phyloP scores from a whole-genome alignment of 2,113 vertebrate genomes.

The Euleptes europaea region DNA sequence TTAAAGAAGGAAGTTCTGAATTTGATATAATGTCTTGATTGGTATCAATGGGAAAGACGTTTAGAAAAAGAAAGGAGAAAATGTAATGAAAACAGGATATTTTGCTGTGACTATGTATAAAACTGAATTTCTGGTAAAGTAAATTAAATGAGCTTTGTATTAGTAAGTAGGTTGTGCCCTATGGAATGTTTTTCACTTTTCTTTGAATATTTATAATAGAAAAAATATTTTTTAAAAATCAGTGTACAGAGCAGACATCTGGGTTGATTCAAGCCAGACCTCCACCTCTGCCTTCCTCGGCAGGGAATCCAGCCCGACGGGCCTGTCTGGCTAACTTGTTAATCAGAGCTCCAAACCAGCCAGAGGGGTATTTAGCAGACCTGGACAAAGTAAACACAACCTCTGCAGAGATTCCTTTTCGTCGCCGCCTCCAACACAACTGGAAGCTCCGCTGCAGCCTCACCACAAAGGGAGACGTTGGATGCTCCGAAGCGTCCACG shows the following conservation, averaged over 20 bases:
- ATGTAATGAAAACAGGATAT: no score
- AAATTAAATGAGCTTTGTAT: no score
- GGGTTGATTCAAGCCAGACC: rapidly evolving
- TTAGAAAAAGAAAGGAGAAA: no score
- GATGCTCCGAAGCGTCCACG: not conserved
- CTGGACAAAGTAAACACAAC: slow-evolving; percentile 45
- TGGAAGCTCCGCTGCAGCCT: not conserved
- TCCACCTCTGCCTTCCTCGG: rapidly evolving
- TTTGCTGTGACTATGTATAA: no score
- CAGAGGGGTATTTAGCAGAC: slow-evolving; percentile 19
- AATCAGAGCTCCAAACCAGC: not conserved
- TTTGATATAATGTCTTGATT: no score
- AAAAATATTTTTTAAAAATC: not conserved
- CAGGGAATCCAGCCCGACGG: rapidly evolving
- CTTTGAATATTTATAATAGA: no score
- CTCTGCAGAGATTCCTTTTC: not conserved
- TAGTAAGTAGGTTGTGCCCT: no score
- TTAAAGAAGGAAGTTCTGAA: no score
- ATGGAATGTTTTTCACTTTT: no score
- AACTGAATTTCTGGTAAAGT: no score
- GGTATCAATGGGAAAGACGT: no score
- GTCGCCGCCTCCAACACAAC: not conserved
- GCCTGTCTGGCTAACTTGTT: not conserved
- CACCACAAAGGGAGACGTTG: rapidly evolving
- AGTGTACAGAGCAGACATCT: rapidly evolving